A percentile compares a stretch with the other conserved stretches of the same genome.
Evolutionary conservation across 1,140 invertebrate species (phyloP).

Genomic region (Calycopis cecrops): DNA sequence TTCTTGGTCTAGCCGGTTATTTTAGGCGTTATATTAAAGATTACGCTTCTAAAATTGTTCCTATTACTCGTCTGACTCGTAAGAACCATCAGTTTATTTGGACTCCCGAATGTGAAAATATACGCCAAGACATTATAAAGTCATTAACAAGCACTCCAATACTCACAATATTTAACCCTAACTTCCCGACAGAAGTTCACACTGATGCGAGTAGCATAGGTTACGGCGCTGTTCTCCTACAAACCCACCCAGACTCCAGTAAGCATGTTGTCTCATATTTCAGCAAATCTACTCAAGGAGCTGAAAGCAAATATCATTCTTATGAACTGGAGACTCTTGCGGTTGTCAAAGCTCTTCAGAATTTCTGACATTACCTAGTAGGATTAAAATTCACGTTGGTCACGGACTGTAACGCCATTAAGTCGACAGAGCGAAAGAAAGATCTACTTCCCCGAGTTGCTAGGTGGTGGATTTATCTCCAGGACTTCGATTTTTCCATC

Average conservation of each 20-base stretch:
- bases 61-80: too few species aligned
- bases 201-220: too few species aligned
- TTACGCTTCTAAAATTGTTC: too few species aligned
- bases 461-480: slow-evolving; percentile 17
- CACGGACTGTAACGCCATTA: slow-evolving; percentile 11
- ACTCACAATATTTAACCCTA: too few species aligned
- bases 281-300: slow-evolving; percentile 19
- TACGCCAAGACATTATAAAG: slow-evolving; percentile 4
- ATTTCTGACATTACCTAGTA: slow-evolving; percentile 18
- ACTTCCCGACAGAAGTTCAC: too few species aligned
- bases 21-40: slow-evolving; percentile 42
- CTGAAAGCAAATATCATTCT: slow-evolving; percentile 9
- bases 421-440: neutral
- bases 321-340: slow-evolving; percentile 19
- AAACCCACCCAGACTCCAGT: neutral
- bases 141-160: too few species aligned
- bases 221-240: too few species aligned
- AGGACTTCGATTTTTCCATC: slow-evolving; percentile 10
- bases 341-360: slow-evolving; percentile 14
- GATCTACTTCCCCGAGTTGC: slow-evolving; percentile 14
- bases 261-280: slow-evolving; percentile 18
- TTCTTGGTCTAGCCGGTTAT: slow-evolving; percentile 30
- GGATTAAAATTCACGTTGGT: slow-evolving; percentile 3
- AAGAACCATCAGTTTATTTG: too few species aligned
- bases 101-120: slow-evolving; percentile 11